These are phyloP conservation scores for Rhogogaster chlorosoma DNA, from an alignment of 2,888 invertebrate genomes.

Conservation along the genomic window DNA sequence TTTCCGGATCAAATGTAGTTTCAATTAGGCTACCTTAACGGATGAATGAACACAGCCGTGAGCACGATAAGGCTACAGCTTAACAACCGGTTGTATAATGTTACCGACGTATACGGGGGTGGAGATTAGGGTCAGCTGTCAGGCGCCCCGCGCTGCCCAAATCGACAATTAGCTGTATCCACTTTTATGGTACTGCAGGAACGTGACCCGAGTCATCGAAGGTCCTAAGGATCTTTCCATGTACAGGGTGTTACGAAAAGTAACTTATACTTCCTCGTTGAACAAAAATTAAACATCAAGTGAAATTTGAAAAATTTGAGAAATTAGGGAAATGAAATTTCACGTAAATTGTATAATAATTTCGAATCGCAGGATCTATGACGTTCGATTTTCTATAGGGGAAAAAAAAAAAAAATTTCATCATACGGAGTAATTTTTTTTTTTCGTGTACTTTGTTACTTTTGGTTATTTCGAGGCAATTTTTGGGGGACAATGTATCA, in stretches of 20 bases:
- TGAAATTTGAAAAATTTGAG: neutral
- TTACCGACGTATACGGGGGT: slow-evolving; percentile 35
- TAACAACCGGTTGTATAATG: slow-evolving; percentile 45
- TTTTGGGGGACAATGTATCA: neutral
- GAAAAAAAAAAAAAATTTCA: no score
- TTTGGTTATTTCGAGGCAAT: neutral
- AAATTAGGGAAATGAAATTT: no score
- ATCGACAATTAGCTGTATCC: slow-evolving; percentile 44
- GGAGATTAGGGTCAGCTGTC: slow-evolving; percentile 47
- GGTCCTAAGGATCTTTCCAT: neutral
- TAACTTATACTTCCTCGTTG: neutral
- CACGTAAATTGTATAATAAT: neutral
- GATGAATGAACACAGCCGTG: neutral
- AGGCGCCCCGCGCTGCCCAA: slow-evolving; percentile 10
- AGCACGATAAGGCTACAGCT: slow-evolving; percentile 41
- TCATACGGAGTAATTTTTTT: neutral
- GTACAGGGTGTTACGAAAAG: slow-evolving; percentile 8
- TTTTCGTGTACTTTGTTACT: neutral
- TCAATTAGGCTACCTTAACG: slow-evolving; percentile 44
- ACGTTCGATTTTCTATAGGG: neutral
- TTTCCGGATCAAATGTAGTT: slow-evolving; percentile 46
- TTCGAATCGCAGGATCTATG: neutral
- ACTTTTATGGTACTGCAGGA: slow-evolving; percentile 40
- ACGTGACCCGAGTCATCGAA: slow-evolving; percentile 29
- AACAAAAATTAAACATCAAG: neutral